Evolutionary conservation across 92 coral and sea anemone genomes (phyloP), one percentile per base, ranked within the genome.

Genomic region (Umimayanthus kanabou): DNA sequence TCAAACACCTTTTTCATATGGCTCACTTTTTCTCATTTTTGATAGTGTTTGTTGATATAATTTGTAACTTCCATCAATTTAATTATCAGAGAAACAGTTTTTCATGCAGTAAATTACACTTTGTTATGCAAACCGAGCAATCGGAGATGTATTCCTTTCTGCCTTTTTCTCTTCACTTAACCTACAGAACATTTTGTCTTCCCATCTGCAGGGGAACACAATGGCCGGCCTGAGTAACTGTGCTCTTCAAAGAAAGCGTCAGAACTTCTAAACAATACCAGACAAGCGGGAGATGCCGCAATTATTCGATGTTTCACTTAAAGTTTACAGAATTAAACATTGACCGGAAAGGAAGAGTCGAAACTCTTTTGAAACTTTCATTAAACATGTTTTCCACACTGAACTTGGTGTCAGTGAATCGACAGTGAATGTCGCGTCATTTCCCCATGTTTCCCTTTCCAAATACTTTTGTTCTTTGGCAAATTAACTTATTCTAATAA

Each of bases 201-300:
- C 67, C 87, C 87, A 83, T 83, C 87, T 83, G 87, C 78, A 83
- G 10, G 43, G 25, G 29, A 26, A 43, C 13, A 83, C 87, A 83
- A 83, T 69, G 37, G 39, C 57, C 9, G 47, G 40, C 4, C 42
- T 26, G 26, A 43, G 78, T 45, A 83, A 69, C 74, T 81, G 76
- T 39, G 18, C 22, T 18, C 45, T 28, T 71, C 66, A 45, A 83
- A 83, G 65, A 83, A 26, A 70, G 87, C 76, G 87, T 18, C 77
- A 20, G 45, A 28, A 28, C 4, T 0, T 28, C 57, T 0, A 18
- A 70, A 83, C 74, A 83, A 83, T 40, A 39, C 86, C 77, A 67
- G 30, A 45, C 86, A 69, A 82, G 77, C 16, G 37, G 77, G 77
- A 71, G 55, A 50, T 70, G 40, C 40, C 22, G 23, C 73, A 69